Evolutionary conservation across 2,888 invertebrate species (phyloP).

Genomic region (Schizaphis graminum): DNA sequence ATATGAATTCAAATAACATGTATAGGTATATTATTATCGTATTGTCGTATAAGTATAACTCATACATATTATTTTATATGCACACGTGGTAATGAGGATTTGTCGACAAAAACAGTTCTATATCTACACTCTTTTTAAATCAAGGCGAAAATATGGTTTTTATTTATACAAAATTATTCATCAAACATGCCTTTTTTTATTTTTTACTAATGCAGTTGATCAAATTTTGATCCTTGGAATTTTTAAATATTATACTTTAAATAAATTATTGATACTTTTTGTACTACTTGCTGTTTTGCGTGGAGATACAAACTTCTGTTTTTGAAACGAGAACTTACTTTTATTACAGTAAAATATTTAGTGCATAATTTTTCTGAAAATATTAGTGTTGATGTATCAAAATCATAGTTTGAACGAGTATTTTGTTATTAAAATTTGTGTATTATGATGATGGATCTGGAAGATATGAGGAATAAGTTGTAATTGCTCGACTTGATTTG

Average conservation of each 20-base stretch:
- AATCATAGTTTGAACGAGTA: not conserved
- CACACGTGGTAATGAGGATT: not conserved
- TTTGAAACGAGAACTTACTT: not conserved
- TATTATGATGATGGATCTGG: not conserved
- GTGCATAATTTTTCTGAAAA: not conserved
- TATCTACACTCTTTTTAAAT: not conserved
- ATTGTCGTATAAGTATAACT: not conserved
- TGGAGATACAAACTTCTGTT: not conserved
- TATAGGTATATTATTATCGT: not conserved
- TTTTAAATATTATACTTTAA: too few relatives aligned
- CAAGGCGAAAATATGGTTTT: not conserved
- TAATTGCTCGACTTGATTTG: too few relatives aligned
- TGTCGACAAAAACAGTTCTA: not conserved
- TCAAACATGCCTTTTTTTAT: not conserved
- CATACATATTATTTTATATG: not conserved
- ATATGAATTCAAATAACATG: not conserved
- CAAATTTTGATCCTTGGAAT: too few relatives aligned
- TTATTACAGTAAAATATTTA: not conserved
- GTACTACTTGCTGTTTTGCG: not conserved
- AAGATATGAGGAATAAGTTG: not conserved
- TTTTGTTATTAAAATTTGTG: not conserved
- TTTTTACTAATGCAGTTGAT: too few relatives aligned
- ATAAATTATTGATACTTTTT: not conserved
- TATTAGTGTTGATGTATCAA: not conserved
- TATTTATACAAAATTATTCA: not conserved